Evolutionary conservation across 92 coral and sea anemone genomes (phyloP).

Genomic region (Siderastrea siderea): DNA sequence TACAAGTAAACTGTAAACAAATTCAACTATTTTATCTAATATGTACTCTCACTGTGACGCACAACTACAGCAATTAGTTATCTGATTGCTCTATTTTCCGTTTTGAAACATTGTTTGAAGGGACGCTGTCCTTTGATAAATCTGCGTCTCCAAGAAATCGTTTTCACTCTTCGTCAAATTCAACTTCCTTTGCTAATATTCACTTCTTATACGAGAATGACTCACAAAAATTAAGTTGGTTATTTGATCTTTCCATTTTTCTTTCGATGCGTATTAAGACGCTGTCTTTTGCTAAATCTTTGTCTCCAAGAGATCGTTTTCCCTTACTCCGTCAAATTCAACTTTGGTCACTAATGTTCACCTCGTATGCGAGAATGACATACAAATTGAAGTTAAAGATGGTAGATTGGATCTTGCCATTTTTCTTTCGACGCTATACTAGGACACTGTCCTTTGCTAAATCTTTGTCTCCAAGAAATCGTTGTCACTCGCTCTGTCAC

Average conservation of each 20-base stretch:
- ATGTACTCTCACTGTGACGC: background rate
- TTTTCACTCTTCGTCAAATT: background rate
- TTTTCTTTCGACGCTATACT: no score
- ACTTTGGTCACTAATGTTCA: background rate
- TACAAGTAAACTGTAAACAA: no score
- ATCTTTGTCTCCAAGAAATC: constrained; percentile 82
- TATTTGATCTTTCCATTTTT: background rate
- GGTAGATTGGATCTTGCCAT: background rate
- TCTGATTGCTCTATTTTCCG: background rate
- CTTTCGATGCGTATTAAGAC: background rate
- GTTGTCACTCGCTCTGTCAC: constrained; percentile 44
- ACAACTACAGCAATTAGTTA: background rate
- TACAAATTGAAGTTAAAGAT: no score
- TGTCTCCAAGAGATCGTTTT: background rate
- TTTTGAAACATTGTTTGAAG: background rate
- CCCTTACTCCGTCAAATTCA: background rate
- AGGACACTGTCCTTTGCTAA: background rate
- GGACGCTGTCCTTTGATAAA: background rate
- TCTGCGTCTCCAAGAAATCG: background rate
- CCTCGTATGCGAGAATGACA: background rate
- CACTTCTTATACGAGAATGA: background rate
- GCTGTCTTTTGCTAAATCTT: background rate
- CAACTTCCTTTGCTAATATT: no score
- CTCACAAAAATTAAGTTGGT: background rate
- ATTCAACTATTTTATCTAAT: no score